These are phyloP conservation scores for Hermetia illucens DNA, from an alignment of 1,140 invertebrate genomes.

Conservation along the genomic window DNA sequence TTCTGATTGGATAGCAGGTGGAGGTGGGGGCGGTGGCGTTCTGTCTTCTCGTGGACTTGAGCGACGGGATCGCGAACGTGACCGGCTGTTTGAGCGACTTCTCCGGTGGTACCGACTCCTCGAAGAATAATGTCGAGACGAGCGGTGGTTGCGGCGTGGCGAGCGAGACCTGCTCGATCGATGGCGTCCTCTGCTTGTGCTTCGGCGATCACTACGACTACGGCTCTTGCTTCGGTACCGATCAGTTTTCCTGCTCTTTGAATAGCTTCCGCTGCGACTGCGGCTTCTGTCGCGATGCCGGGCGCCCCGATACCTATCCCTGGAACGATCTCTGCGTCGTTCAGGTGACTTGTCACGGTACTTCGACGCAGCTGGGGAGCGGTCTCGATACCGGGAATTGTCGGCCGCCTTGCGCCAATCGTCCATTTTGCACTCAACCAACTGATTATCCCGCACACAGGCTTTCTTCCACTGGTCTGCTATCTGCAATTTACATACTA, in stretches of 20 bases:
- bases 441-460: too few species aligned
- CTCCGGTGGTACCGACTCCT: neutral
- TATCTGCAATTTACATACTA: too few species aligned
- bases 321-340: neutral
- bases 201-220: slow-evolving; percentile 1
- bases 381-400: too few species aligned
- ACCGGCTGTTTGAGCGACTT: neutral
- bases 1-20: too few species aligned
- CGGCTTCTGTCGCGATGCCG: slow-evolving; percentile 4
- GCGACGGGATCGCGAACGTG: slow-evolving; percentile 6
- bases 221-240: slow-evolving; percentile 4
- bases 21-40: neutral
- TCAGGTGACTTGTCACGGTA: slow-evolving; percentile 2
- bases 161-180: neutral
- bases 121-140: neutral
- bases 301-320: slow-evolving; percentile 3
- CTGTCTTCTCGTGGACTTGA: slow-evolving; percentile 2
- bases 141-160: neutral
- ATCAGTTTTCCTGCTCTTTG: too few species aligned
- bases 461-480: too few species aligned
- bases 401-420: too few species aligned
- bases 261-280: slow-evolving; percentile 3
- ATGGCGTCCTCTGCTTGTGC: neutral
- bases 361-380: too few species aligned
- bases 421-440: too few species aligned